phyloP scores from a whole-genome alignment of 2,113 vertebrate species.

The Petroica traversi region DNA sequence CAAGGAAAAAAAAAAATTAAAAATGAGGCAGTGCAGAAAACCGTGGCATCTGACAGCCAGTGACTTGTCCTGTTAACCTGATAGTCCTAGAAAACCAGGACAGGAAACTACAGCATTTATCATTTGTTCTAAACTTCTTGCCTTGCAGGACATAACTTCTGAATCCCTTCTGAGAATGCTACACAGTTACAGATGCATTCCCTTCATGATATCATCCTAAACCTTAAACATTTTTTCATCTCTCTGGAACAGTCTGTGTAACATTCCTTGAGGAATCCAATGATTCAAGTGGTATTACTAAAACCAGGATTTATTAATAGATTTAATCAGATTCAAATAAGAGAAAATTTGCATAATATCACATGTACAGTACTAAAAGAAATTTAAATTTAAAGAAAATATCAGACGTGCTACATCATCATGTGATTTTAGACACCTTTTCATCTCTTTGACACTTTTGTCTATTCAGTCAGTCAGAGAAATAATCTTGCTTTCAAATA shows the following conservation, averaged over 20 bases:
- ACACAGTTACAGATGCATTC: not conserved
- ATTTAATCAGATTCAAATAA: not conserved
- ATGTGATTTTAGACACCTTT: not conserved
- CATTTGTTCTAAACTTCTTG: not conserved
- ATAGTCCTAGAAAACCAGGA: not conserved
- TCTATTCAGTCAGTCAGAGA: not conserved
- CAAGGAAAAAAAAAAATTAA: rapidly evolving
- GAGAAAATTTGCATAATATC: not conserved
- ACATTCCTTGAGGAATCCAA: not conserved
- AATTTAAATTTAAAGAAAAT: not conserved
- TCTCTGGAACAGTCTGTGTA: not conserved
- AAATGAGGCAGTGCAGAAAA: too few relatives aligned
- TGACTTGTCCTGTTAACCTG: not conserved
- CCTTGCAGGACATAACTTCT: not conserved
- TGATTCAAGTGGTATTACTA: not conserved
- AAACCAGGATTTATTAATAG: not conserved
- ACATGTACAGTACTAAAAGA: not conserved
- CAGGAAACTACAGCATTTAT: not conserved
- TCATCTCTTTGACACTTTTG: not conserved
- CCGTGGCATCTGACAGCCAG: not conserved
- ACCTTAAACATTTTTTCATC: not conserved
- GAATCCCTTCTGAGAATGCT: not conserved
- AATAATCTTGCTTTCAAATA: not conserved
- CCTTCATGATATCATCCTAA: not conserved
- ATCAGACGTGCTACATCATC: not conserved